Evolutionary conservation across 2,797 vertebrate genomes (phyloP), one percentile per base, ranked within the genome.

Genomic region (Adelosebastes latens): DNA sequence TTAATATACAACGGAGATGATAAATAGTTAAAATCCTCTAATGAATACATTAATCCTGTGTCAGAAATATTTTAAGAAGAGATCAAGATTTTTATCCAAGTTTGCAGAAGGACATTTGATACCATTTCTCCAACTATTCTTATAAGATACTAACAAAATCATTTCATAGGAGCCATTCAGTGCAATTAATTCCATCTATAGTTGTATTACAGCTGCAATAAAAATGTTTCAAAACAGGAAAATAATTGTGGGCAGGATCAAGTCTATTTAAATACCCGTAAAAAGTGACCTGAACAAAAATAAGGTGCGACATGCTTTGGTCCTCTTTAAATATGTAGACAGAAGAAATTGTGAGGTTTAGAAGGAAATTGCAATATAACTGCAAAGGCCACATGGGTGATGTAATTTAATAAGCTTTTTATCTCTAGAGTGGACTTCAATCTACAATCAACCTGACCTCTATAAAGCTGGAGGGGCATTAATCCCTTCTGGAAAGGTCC

Each of bases 331-430:
- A 82, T 25, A 34, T 53, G 7, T 24, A 36, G 3, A 39, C 52
- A 59, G 16, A 72, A 46, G 12, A 34, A 78, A 56, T 3, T 24
- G 4, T 11, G 18, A 42, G 18, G 4, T 39, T 52, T 53, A 3
- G 3, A 14, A 55, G 29, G 22, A 72, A 42, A 75, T 18, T 36
- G 36, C 3, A 60, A 18, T 13, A 32, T 34, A 8, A 62, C 16
- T 22, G 14, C 6, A 53, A 55, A 56, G 14, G n/a, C 22, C 56
- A 74, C 20, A 46, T 12, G 2, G 67, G 31, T 53, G 31, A 72
- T 65, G 27, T 62, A 6, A 55, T 64, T 60, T 25, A 39, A 80
- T 80, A 77, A 63, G 66, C 70, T 24, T 31, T 69, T 29, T 24
- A 27, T 64, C 46, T 72, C 32, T 71, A 25, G 18, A 75, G 61